These are phyloP conservation scores for Acleris holmiana DNA, from an alignment of 2,888 invertebrate species.

Conservation along the genomic window DNA sequence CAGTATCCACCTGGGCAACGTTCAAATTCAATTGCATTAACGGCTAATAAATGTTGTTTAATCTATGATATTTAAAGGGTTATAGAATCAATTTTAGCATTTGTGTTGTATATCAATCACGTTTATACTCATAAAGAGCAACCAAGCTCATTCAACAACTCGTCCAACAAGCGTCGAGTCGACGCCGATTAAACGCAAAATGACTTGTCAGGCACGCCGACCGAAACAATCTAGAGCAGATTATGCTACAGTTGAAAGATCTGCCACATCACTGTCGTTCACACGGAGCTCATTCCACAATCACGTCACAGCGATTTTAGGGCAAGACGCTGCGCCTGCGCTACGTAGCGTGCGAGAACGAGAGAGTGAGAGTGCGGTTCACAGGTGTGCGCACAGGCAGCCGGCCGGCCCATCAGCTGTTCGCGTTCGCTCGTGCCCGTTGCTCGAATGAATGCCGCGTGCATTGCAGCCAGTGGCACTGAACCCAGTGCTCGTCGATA, in stretches of 20 bases:
- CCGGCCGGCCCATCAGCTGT: slow-evolving; percentile 72
- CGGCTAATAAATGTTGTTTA: not conserved
- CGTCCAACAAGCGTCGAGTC: not conserved
- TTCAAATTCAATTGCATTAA: slow-evolving; percentile 8
- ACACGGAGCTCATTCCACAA: slow-evolving; percentile 55
- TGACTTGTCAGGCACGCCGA: slow-evolving; percentile 28
- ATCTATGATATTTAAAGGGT: too few species aligned
- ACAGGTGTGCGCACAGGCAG: slow-evolving; percentile 76
- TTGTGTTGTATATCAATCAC: too few species aligned
- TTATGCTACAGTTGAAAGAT: slow-evolving; percentile 39
- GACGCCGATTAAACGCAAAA: slow-evolving; percentile 14
- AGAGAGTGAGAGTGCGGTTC: slow-evolving; percentile 63
- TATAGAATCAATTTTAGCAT: too few species aligned
- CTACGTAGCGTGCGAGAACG: slow-evolving; percentile 60
- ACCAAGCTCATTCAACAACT: too few species aligned
- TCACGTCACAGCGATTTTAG: slow-evolving; percentile 62
- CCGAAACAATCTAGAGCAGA: slow-evolving; percentile 35
- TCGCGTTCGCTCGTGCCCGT: slow-evolving; percentile 69
- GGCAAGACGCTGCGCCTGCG: slow-evolving; percentile 62
- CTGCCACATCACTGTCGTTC: slow-evolving; percentile 47
- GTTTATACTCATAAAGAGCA: too few species aligned
- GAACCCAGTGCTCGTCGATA: slow-evolving; percentile 72
- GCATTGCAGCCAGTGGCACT: slow-evolving; percentile 46
- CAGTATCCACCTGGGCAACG: slow-evolving; percentile 20
- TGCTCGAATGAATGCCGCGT: slow-evolving; percentile 57